A percentile compares a stretch with the other conserved stretches of the same genome.
These are phyloP conservation scores for Carettochelys insculpta DNA, from an alignment of 2,113 vertebrate species.

Conservation along the genomic window DNA sequence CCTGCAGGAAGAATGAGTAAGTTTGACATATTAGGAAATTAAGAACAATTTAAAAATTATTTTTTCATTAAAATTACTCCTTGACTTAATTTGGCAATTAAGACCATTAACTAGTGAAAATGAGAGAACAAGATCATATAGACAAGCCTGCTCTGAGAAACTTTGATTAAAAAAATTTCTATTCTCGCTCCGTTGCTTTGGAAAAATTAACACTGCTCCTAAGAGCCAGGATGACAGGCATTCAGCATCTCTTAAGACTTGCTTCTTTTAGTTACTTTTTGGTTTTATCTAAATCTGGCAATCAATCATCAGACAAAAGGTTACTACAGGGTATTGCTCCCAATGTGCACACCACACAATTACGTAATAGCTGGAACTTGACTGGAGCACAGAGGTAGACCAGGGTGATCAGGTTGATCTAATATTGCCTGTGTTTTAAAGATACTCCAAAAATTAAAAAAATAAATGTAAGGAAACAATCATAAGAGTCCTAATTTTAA, in stretches of 20 bases:
- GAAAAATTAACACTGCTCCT: not conserved
- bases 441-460: not conserved
- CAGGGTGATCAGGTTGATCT: not conserved
- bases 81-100: not conserved
- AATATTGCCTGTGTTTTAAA: not conserved
- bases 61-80: not conserved
- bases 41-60: not conserved
- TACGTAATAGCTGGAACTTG: not conserved
- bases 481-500: not conserved
- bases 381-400: not conserved
- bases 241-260: not conserved
- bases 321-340: not conserved
- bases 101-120: not conserved
- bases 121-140: not conserved
- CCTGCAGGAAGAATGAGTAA: conserved; percentile 78
- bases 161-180: not conserved
- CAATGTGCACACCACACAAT: not conserved
- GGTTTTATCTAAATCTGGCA: not conserved
- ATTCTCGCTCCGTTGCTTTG: too few relatives aligned
- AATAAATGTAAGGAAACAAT: not conserved
- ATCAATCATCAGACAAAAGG: not conserved
- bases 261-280: not conserved
- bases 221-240: not conserved
- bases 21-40: not conserved
- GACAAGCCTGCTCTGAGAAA: not conserved